Evolutionary conservation across 1,140 invertebrate species (phyloP).

Genomic region (Matsumurasca onukii): DNA sequence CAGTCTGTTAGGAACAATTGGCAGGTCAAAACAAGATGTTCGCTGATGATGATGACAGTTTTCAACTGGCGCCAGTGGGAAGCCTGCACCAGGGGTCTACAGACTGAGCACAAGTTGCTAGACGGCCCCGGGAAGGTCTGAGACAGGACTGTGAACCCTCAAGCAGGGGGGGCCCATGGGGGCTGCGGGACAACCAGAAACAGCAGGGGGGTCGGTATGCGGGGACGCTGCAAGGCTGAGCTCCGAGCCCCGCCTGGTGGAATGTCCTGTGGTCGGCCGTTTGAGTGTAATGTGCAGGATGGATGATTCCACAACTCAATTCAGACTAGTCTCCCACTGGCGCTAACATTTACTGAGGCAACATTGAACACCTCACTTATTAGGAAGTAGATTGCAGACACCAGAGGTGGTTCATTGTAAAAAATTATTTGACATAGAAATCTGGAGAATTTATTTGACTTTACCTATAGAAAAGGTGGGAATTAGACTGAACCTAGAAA

Average conservation of each 20-base stretch:
- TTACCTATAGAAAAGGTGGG: no score
- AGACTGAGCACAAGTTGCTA: slow-evolving; percentile 40
- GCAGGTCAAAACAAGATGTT: no score
- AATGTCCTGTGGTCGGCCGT: slow-evolving; percentile 35
- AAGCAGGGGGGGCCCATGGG: slow-evolving; percentile 33
- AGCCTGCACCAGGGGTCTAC: slow-evolving; percentile 42
- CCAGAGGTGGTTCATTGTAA: no score
- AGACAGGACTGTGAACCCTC: slow-evolving; percentile 31
- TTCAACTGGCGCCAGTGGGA: slow-evolving; percentile 43
- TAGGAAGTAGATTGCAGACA: no score
- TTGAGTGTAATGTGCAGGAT: slow-evolving; percentile 38
- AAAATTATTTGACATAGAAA: no score
- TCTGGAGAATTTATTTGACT: no score
- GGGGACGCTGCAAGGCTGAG: slow-evolving; percentile 32
- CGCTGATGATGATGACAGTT: slow-evolving; percentile 43
- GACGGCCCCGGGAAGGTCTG: slow-evolving; percentile 36
- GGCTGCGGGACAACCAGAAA: slow-evolving; percentile 36
- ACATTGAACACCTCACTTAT: slow-evolving; percentile 23
- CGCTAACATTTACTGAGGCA: slow-evolving; percentile 37
- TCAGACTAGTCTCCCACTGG: slow-evolving; percentile 40
- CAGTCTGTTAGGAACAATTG: no score
- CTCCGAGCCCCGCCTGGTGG: slow-evolving; percentile 30
- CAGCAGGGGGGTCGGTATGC: slow-evolving; percentile 27
- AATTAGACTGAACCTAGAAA: no score
- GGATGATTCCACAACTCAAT: slow-evolving; percentile 33